Evolutionary conservation across 2,113 vertebrate genomes (phyloP).

Genomic region (Ahaetulla prasina): DNA sequence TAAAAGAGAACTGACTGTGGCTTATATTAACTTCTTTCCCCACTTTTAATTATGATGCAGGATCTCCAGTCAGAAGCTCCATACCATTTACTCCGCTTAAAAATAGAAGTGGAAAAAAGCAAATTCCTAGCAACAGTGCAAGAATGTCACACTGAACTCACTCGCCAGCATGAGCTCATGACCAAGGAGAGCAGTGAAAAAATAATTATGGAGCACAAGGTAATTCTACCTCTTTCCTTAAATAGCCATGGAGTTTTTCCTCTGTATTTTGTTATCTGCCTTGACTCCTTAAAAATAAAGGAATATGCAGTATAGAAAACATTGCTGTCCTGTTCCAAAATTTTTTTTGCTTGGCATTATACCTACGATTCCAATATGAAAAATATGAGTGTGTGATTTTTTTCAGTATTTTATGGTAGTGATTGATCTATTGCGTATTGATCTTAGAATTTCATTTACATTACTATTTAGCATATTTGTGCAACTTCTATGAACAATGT

Average conservation of each 20-base stretch:
- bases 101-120: conserved; percentile 81
- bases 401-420: not conserved
- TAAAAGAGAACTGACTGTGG: not conserved
- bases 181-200: conserved; percentile 81
- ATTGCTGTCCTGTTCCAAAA: not conserved
- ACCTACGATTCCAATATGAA: not conserved
- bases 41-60: conserved; percentile 57
- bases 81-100: conserved; percentile 85
- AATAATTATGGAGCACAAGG: conserved; percentile 86
- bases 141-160: conserved; percentile 83
- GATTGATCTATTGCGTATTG: not conserved
- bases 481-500: not conserved
- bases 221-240: conserved; percentile 51
- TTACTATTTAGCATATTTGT: not conserved
- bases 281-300: not conserved
- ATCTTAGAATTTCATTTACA: not conserved
- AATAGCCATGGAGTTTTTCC: not conserved
- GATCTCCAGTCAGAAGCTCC: conserved; percentile 91
- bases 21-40: not conserved
- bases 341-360: not conserved
- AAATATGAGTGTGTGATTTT: not conserved
- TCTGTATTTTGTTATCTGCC: not conserved
- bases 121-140: conserved; percentile 74
- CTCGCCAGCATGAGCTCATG: conserved; percentile 77
- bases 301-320: not conserved